Evolutionary conservation across 2,113 vertebrate species (phyloP).

Genomic region (Opisthocomus hoazin): DNA sequence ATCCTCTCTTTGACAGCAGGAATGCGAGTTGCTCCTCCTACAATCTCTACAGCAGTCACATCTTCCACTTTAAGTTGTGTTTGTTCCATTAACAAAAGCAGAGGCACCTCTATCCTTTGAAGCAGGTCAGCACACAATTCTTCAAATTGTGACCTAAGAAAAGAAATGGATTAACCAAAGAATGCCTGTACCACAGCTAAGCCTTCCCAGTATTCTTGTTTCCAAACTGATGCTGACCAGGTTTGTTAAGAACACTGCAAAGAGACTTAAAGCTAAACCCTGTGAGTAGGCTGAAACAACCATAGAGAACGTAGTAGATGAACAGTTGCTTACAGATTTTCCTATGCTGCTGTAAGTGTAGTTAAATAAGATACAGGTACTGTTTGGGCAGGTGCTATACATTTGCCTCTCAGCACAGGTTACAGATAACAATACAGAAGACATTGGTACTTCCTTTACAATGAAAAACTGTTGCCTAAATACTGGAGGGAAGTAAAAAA

Average conservation of each 20-base stretch:
- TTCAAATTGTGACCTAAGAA: constrained; percentile 75
- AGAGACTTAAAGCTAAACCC: not conserved
- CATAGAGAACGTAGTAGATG: not conserved
- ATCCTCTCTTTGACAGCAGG: constrained; percentile 79
- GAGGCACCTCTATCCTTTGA: constrained; percentile 71
- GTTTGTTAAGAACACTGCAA: not conserved
- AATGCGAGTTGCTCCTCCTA: constrained; percentile 79
- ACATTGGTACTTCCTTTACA: not conserved
- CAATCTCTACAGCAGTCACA: constrained; percentile 77
- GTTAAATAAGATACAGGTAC: not conserved
- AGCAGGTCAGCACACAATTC: constrained; percentile 75
- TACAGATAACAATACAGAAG: not conserved
- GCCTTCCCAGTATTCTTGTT: not conserved
- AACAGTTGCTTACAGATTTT: not conserved
- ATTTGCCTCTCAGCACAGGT: not conserved
- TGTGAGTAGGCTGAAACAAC: not conserved
- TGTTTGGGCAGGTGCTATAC: not conserved
- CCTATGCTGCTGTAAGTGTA: not conserved
- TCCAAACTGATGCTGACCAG: not conserved
- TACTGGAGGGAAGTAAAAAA: not conserved
- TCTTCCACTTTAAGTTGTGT: constrained; percentile 70
- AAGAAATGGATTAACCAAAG: not conserved
- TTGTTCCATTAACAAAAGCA: constrained; percentile 73
- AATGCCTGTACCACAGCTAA: not conserved
- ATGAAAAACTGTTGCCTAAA: not conserved